phyloP scores from a whole-genome alignment of 2,888 invertebrate genomes.

The Disparrhopalites patrizii region DNA sequence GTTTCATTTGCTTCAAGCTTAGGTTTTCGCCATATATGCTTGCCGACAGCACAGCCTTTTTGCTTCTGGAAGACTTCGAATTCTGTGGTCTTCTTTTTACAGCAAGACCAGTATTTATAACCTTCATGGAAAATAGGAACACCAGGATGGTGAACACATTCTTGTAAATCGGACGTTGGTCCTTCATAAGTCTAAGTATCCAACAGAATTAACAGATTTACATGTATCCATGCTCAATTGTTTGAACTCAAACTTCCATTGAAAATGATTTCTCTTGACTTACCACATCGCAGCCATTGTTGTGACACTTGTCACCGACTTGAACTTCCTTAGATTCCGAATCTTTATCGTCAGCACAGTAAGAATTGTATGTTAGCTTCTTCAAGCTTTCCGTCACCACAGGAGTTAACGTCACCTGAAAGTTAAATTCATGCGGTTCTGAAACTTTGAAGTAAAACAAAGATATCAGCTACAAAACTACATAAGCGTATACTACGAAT shows the following conservation, averaged over 20 bases:
- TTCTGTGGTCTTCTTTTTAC: constrained; percentile 86
- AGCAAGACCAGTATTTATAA: constrained; percentile 96
- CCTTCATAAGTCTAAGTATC: constrained; percentile 61
- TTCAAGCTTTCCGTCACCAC: constrained; percentile 14
- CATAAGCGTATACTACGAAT: no score
- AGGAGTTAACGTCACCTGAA: constrained; percentile 2
- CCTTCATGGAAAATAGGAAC: constrained; percentile 94
- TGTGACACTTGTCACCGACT: constrained; percentile 78
- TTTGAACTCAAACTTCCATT: no score
- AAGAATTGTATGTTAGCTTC: constrained; percentile 2
- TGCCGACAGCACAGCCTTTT: constrained; percentile 79
- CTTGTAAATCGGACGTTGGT: constrained; percentile 59
- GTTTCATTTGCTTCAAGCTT: constrained; percentile 53
- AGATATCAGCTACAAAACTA: no score
- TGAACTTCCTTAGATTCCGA: constrained; percentile 54
- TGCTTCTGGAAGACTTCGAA: constrained; percentile 89
- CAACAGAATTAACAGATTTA: no score
- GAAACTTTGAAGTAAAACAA: no score
- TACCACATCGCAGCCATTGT: constrained; percentile 69
- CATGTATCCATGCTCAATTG: no score
- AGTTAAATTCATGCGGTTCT: no score
- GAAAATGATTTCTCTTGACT: no score
- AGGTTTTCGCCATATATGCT: constrained; percentile 77
- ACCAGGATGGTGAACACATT: constrained; percentile 81
- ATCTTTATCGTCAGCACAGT: not conserved